Evolutionary conservation across 2,113 vertebrate genomes (phyloP).

Genomic region (Rhagologus leucostigma): DNA sequence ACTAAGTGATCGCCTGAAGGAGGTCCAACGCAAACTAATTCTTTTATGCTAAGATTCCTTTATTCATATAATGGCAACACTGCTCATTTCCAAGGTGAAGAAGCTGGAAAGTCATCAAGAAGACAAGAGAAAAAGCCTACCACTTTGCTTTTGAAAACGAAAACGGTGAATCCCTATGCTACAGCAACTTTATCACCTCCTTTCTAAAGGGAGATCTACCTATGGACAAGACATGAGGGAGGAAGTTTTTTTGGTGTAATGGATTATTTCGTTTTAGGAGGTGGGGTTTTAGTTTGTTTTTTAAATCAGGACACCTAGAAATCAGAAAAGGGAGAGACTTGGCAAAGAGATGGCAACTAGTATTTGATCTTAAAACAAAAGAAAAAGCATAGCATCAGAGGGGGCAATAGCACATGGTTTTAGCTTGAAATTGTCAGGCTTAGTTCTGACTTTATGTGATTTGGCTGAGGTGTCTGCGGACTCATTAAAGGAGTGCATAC

Average conservation of each 20-base stretch:
- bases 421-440: neutral
- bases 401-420: accelerated
- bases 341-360: neutral
- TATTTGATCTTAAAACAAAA: neutral
- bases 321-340: neutral
- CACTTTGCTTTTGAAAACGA: neutral
- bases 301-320: neutral
- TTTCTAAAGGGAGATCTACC: neutral
- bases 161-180: neutral
- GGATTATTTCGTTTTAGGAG: neutral
- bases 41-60: neutral
- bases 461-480: neutral
- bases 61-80: neutral
- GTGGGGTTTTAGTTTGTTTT: neutral
- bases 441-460: neutral
- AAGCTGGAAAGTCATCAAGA: neutral
- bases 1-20: neutral
- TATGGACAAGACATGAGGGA: neutral
- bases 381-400: accelerated
- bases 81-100: neutral
- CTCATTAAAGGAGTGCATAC: neutral
- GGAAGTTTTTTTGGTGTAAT: neutral
- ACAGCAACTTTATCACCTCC: neutral
- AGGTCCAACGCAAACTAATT: neutral
- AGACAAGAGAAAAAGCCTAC: neutral